These are phyloP conservation scores for Pyralis farinalis DNA, from an alignment of 2,888 invertebrate species.

Conservation along the genomic window DNA sequence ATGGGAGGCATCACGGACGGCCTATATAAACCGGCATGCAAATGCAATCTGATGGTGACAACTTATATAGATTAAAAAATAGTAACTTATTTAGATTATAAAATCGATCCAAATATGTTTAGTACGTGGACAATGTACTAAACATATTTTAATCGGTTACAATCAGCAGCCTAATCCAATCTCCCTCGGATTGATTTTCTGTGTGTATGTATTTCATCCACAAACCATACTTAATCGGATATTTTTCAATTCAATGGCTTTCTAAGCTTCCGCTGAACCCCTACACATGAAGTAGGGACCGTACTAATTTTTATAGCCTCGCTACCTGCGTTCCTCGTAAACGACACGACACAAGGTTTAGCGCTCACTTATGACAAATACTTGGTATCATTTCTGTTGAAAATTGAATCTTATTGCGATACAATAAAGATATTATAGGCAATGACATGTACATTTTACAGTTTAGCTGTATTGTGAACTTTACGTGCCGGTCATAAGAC, in stretches of 20 bases:
- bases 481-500: constrained; percentile 7
- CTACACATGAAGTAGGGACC: constrained; percentile 17
- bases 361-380: constrained; percentile 11
- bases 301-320: constrained; percentile 37
- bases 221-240: too few species aligned
- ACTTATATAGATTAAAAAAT: too few species aligned
- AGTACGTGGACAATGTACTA: too few species aligned
- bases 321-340: constrained; percentile 42
- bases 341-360: constrained; percentile 19
- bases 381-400: constrained; percentile 3
- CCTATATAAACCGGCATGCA: too few species aligned
- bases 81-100: too few species aligned
- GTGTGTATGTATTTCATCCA: too few species aligned
- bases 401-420: constrained; percentile 4
- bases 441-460: background rate
- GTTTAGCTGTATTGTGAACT: constrained; percentile 9
- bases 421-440: background rate
- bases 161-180: too few species aligned
- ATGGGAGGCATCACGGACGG: too few species aligned
- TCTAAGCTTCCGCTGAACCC: constrained; percentile 14
- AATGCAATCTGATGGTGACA: too few species aligned
- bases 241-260: constrained; percentile 7
- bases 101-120: too few species aligned
- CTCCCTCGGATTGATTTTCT: too few species aligned
- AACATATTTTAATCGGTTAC: too few species aligned